phyloP scores from a whole-genome alignment of 2,888 invertebrate species.

The Drosophila flavopinicola region DNA sequence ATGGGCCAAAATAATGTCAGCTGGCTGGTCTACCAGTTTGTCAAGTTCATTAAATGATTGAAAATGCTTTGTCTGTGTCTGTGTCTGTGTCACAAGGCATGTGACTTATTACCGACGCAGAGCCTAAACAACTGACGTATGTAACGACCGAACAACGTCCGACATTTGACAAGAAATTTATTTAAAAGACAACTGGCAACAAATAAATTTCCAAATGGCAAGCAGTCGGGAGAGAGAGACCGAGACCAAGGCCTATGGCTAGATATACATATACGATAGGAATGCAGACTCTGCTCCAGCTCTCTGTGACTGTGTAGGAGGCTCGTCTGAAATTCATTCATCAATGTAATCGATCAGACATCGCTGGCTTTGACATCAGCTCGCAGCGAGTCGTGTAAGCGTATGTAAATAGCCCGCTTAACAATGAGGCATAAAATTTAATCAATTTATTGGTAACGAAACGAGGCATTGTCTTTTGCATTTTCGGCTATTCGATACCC shows the following conservation, averaged over 20 bases:
- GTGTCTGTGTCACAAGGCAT: constrained; percentile 65
- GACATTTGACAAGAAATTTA: constrained; percentile 79
- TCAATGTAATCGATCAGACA: constrained; percentile 78
- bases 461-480: constrained; percentile 64
- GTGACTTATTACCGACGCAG: constrained; percentile 77
- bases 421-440: constrained; percentile 78
- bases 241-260: constrained; percentile 19
- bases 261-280: constrained; percentile 22
- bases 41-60: constrained; percentile 78
- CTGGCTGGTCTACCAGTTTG: constrained; percentile 11
- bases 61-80: constrained; percentile 71
- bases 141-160: constrained; percentile 46
- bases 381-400: constrained; percentile 22
- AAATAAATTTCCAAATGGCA: constrained; percentile 70
- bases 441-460: constrained; percentile 76
- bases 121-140: constrained; percentile 70
- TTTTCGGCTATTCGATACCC: constrained; percentile 5
- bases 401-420: constrained; percentile 66
- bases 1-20: constrained; percentile 30
- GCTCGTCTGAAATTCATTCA: constrained; percentile 76
- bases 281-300: constrained; percentile 39
- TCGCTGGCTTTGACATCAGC: constrained; percentile 43
- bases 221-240: constrained; percentile 20
- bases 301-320: constrained; percentile 52
- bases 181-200: constrained; percentile 80